These are phyloP conservation scores for Cephus cinctus DNA, from an alignment of 1,140 invertebrate genomes.

Conservation along the genomic window DNA sequence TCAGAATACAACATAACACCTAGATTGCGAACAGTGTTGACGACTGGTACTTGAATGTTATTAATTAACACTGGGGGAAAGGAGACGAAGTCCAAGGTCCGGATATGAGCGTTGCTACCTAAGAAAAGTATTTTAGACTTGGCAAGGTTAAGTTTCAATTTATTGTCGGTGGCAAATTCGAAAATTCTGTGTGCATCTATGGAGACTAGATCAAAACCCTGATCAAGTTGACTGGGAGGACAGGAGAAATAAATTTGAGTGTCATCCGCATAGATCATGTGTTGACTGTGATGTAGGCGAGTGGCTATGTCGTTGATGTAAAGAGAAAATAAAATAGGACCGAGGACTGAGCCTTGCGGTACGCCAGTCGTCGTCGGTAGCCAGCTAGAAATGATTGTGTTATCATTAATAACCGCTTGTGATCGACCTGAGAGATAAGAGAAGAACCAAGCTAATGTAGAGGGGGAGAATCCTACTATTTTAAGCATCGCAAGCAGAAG, in stretches of 20 bases:
- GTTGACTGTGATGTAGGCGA: background rate
- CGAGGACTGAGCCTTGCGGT: no score
- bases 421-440: background rate
- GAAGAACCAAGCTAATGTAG: background rate
- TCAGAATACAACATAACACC: background rate
- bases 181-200: background rate
- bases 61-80: background rate
- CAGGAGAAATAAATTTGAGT: no score
- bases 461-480: background rate
- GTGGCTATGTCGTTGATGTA: background rate
- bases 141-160: background rate
- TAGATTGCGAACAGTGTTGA: background rate
- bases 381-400: background rate
- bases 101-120: background rate
- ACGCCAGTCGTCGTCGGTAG: background rate
- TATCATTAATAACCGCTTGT: background rate
- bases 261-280: background rate
- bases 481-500: background rate
- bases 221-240: background rate
- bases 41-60: background rate
- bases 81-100: background rate
- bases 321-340: no score
- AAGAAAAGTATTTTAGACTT: background rate
- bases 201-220: background rate
- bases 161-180: background rate